phyloP scores from a whole-genome alignment of 23 tunicate genomes.

The Styela clava region DNA sequence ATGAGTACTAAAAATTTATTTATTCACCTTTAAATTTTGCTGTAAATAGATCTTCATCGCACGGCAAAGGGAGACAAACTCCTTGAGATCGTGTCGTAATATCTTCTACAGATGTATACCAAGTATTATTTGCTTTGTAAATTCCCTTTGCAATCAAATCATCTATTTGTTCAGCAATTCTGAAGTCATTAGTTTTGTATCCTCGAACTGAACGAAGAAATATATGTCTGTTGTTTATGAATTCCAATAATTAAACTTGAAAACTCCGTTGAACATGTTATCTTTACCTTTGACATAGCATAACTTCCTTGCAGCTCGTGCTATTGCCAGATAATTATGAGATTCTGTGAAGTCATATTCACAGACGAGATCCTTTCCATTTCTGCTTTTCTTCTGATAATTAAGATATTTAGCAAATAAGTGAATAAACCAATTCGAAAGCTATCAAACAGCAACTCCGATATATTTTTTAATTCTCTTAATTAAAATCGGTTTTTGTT shows the following conservation, averaged over 20 bases:
- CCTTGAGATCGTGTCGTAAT: neutral
- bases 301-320: neutral
- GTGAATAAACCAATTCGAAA: no score
- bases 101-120: neutral
- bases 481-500: no score
- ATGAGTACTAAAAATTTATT: no score
- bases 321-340: neutral
- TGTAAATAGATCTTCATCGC: constrained; percentile 5
- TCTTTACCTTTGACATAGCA: neutral
- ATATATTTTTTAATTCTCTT: no score
- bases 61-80: neutral
- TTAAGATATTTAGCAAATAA: no score
- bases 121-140: neutral
- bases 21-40: neutral
- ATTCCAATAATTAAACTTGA: no score
- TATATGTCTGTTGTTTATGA: neutral
- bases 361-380: neutral
- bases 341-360: neutral
- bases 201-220: neutral
- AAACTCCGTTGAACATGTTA: no score
- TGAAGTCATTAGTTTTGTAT: neutral
- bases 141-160: constrained; percentile 2
- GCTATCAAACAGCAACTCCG: no score
- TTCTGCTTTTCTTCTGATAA: neutral
- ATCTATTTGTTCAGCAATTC: neutral